A percentile compares a stretch with the other conserved stretches of the same genome.
phyloP scores from a whole-genome alignment of 1,140 invertebrate species.

The Aphaenogaster floridana region DNA sequence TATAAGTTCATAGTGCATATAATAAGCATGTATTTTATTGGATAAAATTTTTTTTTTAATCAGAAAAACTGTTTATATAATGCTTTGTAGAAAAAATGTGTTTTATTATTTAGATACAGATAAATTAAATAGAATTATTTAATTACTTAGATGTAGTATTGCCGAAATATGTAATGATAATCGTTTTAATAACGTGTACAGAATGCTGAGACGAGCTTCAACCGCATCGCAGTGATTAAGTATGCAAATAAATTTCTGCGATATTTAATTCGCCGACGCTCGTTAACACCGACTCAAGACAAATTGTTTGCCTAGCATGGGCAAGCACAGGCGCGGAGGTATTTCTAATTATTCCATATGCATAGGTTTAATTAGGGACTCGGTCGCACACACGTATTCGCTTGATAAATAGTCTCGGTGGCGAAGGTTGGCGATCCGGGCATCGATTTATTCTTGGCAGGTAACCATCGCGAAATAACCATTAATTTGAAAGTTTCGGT shows the following conservation, averaged over 20 bases:
- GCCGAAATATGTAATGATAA: neutral
- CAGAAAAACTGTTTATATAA: neutral
- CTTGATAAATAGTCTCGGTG: conserved; percentile 77
- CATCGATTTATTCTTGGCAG: conserved; percentile 79
- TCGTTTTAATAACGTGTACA: neutral
- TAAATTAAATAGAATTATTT: neutral
- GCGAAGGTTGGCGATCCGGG: conserved; percentile 75
- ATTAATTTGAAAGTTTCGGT: conserved; percentile 73
- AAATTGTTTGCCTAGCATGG: conserved; percentile 61
- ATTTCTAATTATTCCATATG: conserved; percentile 77
- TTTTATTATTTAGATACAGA: neutral
- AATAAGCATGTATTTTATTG: neutral
- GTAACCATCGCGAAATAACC: conserved; percentile 68
- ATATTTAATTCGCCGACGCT: conserved; percentile 60
- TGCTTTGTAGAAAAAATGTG: neutral
- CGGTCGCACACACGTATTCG: conserved; percentile 68
- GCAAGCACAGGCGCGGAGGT: conserved; percentile 28
- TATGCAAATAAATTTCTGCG: conserved; percentile 56
- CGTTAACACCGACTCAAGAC: conserved; percentile 52
- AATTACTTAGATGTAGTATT: neutral
- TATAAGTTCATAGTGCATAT: neutral
- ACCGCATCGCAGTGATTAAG: conserved; percentile 33
- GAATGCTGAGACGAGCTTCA: neutral
- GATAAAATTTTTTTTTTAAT: neutral
- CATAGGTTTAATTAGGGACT: conserved; percentile 78